Percentiles rank a stretch among this genome's conserved stretches.
Evolutionary conservation across 2,888 invertebrate species (phyloP).

Genomic region (Pristionchus exspectatus): DNA sequence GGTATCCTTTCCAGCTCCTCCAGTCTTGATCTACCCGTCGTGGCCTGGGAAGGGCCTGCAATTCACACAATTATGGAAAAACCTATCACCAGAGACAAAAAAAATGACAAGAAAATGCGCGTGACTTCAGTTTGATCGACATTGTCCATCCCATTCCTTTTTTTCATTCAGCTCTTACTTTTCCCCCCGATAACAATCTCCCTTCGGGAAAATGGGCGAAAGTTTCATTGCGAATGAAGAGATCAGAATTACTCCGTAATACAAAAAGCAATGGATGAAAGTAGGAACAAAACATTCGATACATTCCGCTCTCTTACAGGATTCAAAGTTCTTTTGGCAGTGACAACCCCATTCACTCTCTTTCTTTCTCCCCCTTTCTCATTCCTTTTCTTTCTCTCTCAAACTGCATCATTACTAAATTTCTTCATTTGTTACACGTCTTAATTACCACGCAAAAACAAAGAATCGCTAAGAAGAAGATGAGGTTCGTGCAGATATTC

Average conservation of each 20-base stretch:
- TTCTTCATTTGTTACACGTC: conserved; percentile 8
- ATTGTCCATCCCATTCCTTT: neutral
- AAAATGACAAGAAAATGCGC: neutral
- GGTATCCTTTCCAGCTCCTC: conserved; percentile 32
- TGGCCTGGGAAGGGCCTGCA: conserved; percentile 4
- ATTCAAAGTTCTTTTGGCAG: neutral
- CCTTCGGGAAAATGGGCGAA: neutral
- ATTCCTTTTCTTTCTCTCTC: conserved; percentile 12
- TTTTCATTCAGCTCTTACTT: conserved; percentile 10
- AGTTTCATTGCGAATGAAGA: neutral
- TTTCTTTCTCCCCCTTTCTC: neutral
- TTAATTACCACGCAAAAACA: neutral
- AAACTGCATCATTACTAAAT: conserved; percentile 35
- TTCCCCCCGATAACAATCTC: conserved; percentile 17
- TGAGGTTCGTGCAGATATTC: neutral
- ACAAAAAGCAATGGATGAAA: no score
- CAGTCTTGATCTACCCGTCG: conserved; percentile 19
- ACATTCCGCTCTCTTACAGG: neutral
- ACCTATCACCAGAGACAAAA: neutral
- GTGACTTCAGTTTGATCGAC: neutral
- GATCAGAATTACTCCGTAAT: neutral
- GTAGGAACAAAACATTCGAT: no score
- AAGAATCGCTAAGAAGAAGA: neutral
- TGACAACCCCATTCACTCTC: neutral
- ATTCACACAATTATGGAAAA: neutral